Evolutionary conservation across 2,113 vertebrate species (phyloP).

Genomic region (Sander vitreus): DNA sequence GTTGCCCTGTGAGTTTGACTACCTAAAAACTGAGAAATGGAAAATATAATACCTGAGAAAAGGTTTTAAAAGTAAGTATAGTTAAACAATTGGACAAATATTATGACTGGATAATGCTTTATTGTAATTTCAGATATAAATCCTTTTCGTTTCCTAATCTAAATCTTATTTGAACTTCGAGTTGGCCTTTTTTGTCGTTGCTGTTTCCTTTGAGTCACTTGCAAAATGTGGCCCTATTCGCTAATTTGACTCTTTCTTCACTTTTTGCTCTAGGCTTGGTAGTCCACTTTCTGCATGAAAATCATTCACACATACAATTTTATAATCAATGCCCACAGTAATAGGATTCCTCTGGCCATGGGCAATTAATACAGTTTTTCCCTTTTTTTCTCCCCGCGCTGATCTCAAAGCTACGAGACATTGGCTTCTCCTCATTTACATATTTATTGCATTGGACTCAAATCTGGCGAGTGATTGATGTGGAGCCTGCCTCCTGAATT

Average conservation of each 20-base stretch:
- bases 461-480: slow-evolving; percentile 99
- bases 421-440: slow-evolving; percentile 99
- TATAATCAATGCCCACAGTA: slow-evolving; percentile 99
- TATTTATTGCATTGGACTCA: slow-evolving; percentile 99
- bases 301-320: slow-evolving; percentile 94
- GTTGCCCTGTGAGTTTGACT: not conserved
- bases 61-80: not conserved
- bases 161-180: slow-evolving; percentile 63
- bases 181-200: slow-evolving; percentile 51
- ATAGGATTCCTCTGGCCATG: slow-evolving; percentile 98
- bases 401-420: slow-evolving; percentile 98
- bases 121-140: slow-evolving; percentile 33
- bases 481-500: slow-evolving; percentile 99
- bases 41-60: not conserved
- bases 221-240: slow-evolving; percentile 71
- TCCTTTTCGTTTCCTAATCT: slow-evolving; percentile 46
- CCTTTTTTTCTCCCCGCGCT: slow-evolving; percentile 79
- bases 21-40: not conserved
- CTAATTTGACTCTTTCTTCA: slow-evolving; percentile 72
- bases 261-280: slow-evolving; percentile 70
- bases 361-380: slow-evolving; percentile 99
- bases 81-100: slow-evolving; percentile 11
- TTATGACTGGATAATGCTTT: not conserved
- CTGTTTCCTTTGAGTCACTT: slow-evolving; percentile 59
- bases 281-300: slow-evolving; percentile 86